Conservation (phyloP, 1,140 invertebrate species). For the Nylanderia fulva region DNA sequence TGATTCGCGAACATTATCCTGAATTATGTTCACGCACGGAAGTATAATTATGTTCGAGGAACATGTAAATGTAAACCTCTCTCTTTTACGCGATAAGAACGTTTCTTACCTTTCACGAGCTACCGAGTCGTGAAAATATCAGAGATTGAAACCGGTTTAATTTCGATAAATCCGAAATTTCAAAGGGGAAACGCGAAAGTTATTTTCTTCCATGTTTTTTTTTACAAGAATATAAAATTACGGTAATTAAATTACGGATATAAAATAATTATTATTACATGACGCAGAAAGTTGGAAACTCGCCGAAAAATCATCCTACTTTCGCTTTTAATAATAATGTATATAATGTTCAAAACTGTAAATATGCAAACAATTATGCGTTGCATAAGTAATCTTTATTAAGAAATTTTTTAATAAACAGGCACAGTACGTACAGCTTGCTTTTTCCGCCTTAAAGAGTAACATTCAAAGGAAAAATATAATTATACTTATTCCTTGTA, state of each 20-base stretch:
- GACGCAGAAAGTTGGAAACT: neutral
- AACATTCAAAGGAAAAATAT: neutral
- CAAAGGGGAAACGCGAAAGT: neutral
- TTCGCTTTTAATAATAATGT: neutral
- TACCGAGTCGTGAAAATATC: constrained; percentile 56
- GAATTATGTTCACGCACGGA: neutral
- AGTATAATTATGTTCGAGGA: constrained; percentile 15
- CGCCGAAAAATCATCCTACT: neutral
- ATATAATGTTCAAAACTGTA: constrained; percentile 64
- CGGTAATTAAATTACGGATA: neutral
- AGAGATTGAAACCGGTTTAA: neutral
- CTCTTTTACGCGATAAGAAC: neutral
- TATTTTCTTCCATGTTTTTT: neutral
- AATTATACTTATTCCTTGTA: too few species aligned
- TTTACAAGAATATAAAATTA: neutral
- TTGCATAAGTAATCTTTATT: constrained; percentile 10
- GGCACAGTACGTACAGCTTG: constrained; percentile 23
- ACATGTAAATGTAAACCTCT: neutral
- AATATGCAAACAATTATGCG: constrained; percentile 44
- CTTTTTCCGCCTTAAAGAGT: constrained; percentile 14
- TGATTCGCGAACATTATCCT: constrained; percentile 2
- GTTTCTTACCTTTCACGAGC: constrained; percentile 63
- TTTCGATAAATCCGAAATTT: neutral
- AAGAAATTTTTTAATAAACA: neutral
- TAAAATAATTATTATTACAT: constrained; percentile 9